Conservation (phyloP, 2,888 invertebrate genomes). For the Mythimna loreyi region DNA sequence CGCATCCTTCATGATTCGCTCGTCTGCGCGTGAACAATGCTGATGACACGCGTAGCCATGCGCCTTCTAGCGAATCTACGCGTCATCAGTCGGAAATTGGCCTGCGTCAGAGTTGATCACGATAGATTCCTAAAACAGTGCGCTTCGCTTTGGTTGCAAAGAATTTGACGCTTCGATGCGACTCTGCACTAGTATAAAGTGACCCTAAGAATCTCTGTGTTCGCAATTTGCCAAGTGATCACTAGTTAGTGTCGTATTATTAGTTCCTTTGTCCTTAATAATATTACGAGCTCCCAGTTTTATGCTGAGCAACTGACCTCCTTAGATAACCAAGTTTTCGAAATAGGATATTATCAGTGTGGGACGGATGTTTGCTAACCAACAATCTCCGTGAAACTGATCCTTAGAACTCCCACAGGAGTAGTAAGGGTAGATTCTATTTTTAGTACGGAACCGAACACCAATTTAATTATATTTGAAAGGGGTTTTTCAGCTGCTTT, state of each 20-base stretch:
- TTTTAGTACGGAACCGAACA: slow-evolving; percentile 35
- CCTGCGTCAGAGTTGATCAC: too few species aligned
- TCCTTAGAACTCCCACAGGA: slow-evolving; percentile 38
- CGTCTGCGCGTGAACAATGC: too few species aligned
- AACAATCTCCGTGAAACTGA: slow-evolving; percentile 48
- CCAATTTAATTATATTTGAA: slow-evolving; percentile 37
- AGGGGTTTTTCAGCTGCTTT: slow-evolving; percentile 26
- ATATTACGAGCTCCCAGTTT: slow-evolving; percentile 8
- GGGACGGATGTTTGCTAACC: slow-evolving; percentile 45
- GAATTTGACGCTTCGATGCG: too few species aligned
- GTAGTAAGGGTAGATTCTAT: slow-evolving; percentile 37
- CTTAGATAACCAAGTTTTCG: slow-evolving; percentile 45
- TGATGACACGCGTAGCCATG: too few species aligned
- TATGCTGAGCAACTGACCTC: slow-evolving; percentile 21
- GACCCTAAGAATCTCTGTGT: too few species aligned
- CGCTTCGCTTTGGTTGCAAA: too few species aligned
- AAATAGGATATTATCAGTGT: slow-evolving; percentile 52
- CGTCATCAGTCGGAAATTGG: too few species aligned
- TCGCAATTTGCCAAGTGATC: not conserved
- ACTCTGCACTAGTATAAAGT: too few species aligned
- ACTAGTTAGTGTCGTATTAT: slow-evolving; percentile 4
- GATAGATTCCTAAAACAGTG: too few species aligned
- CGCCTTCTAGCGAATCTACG: too few species aligned
- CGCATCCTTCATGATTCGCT: too few species aligned
- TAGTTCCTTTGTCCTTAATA: slow-evolving; percentile 6